A percentile compares a stretch with the other conserved stretches of the same genome.
phyloP scores from a whole-genome alignment of 2,113 vertebrate genomes.

The Oriolus oriolus region DNA sequence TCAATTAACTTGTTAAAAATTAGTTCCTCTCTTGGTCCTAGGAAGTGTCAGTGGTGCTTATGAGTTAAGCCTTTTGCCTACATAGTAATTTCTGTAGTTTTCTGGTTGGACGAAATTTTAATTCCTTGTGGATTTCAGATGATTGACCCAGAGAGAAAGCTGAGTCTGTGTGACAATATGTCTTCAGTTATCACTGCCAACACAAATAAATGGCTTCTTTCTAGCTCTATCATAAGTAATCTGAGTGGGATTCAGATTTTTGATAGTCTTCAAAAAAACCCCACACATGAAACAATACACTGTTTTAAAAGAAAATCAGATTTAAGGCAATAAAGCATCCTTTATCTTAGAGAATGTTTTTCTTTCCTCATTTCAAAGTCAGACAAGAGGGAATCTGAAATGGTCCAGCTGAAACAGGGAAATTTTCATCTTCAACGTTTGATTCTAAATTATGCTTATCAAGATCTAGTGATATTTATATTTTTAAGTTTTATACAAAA shows the following conservation, averaged over 20 bases:
- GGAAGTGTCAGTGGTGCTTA: conserved; percentile 51
- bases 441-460: background rate
- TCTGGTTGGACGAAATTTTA: conserved; percentile 58
- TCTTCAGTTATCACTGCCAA: conserved; percentile 78
- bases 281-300: conserved; percentile 73
- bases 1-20: conserved; percentile 58
- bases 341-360: conserved; percentile 63
- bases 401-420: conserved; percentile 45
- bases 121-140: conserved; percentile 72
- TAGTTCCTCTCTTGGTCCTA: conserved; percentile 13
- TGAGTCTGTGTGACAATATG: conserved; percentile 73
- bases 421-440: background rate
- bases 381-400: conserved; percentile 2
- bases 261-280: conserved; percentile 72
- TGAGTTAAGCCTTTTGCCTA: conserved; percentile 66
- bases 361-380: conserved; percentile 36
- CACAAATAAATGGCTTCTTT: conserved; percentile 77
- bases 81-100: conserved; percentile 45
- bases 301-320: conserved; percentile 63
- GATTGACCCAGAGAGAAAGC: conserved; percentile 73
- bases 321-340: conserved; percentile 63
- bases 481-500: background rate
- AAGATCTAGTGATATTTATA: background rate
- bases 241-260: conserved; percentile 77
- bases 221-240: conserved; percentile 73